Evolutionary conservation across 2,888 invertebrate species (phyloP).

Genomic region (Diaperis boleti): DNA sequence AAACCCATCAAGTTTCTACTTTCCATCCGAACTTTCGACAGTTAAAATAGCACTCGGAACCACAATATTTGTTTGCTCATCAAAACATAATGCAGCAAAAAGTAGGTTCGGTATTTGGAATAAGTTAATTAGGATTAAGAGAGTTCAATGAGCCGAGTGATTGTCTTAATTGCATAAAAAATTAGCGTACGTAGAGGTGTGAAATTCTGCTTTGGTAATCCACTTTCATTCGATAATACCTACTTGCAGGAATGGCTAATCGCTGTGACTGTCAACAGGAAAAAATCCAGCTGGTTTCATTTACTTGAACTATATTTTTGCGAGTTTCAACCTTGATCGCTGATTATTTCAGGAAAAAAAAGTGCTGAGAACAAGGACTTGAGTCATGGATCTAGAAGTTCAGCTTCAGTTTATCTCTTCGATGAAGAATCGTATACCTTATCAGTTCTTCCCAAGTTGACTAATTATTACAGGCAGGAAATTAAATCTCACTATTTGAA

Average conservation of each 20-base stretch:
- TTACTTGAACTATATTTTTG: conserved; percentile 4
- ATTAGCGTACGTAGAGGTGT: conserved; percentile 31
- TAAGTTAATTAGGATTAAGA: conserved; percentile 20
- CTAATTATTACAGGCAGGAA: conserved; percentile 26
- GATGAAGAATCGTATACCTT: no score
- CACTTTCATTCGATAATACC: conserved; percentile 1
- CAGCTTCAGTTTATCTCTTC: no score
- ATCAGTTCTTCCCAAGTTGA: no score
- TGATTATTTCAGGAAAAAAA: conserved; percentile 23
- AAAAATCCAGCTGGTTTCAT: conserved; percentile 7
- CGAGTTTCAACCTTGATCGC: conserved; percentile 23
- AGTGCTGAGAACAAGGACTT: conserved; percentile 14
- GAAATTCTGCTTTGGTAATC: conserved; percentile 19
- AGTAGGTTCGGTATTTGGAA: conserved; percentile 31
- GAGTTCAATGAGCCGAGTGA: conserved; percentile 25
- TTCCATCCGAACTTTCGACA: conserved; percentile 16
- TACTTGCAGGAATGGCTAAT: not conserved
- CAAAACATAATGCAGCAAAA: conserved; percentile 23
- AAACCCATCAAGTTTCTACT: conserved; percentile 31
- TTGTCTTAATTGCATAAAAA: conserved; percentile 33
- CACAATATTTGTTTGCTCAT: conserved; percentile 21
- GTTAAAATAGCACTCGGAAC: conserved; percentile 19
- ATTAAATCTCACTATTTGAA: conserved; percentile 21
- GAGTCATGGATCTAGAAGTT: no score
- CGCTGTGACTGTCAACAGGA: not conserved